A percentile compares a stretch with the other conserved stretches of the same genome.
These are phyloP conservation scores for Heteropelma amictum DNA, from an alignment of 2,888 invertebrate genomes.

Conservation along the genomic window DNA sequence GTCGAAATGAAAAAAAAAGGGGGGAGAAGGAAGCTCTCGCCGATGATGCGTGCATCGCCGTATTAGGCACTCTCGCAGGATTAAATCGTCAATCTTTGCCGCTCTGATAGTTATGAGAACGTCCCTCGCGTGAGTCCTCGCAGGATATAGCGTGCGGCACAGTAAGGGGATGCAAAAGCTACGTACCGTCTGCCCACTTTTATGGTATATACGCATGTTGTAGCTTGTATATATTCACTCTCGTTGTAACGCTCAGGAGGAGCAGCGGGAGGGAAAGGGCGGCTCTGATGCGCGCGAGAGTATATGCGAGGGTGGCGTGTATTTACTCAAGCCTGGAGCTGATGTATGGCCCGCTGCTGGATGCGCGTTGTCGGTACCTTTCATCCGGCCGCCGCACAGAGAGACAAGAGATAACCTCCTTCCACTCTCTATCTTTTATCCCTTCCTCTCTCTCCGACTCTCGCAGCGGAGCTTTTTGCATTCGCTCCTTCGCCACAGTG, in stretches of 20 bases:
- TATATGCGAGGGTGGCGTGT: conserved; percentile 64
- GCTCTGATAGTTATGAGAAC: conserved; percentile 14
- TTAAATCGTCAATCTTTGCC: conserved; percentile 58
- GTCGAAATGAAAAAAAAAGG: background rate
- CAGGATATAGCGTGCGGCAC: too few relatives aligned
- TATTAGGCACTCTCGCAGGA: conserved; percentile 45
- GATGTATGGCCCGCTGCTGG: conserved; percentile 73
- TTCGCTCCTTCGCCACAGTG: conserved; percentile 29
- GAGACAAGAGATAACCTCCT: conserved; percentile 70
- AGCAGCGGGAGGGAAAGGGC: conserved; percentile 2
- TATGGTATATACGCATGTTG: conserved; percentile 1
- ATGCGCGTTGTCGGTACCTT: conserved; percentile 72
- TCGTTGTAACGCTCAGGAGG: conserved; percentile 43
- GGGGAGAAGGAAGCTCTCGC: conserved; percentile 7
- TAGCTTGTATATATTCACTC: conserved; percentile 20
- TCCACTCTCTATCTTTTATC: background rate
- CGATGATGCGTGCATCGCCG: conserved; percentile 12
- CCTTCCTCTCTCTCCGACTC: background rate
- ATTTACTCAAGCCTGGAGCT: conserved; percentile 73
- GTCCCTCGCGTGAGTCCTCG: conserved; percentile 21
- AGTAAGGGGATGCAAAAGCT: conserved; percentile 1
- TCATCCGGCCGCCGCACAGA: conserved; percentile 64
- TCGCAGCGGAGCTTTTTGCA: conserved; percentile 19
- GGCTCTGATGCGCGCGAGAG: conserved; percentile 34
- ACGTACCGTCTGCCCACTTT: conserved; percentile 26